These are phyloP conservation scores for Tachycineta bicolor DNA, from an alignment of 2,113 vertebrate genomes.

Conservation along the genomic window DNA sequence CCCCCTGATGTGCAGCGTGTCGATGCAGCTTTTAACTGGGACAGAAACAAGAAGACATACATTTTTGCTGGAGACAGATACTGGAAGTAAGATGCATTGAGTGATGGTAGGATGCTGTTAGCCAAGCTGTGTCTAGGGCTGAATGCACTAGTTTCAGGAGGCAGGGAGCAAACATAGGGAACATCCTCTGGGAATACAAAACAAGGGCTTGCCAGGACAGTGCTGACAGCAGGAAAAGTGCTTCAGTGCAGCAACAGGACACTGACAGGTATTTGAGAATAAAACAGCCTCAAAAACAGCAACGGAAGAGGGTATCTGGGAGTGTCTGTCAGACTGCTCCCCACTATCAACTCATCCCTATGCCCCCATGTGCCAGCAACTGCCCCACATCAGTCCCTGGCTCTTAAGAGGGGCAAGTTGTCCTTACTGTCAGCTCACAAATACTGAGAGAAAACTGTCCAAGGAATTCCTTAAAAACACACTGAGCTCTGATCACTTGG, in stretches of 20 bases:
- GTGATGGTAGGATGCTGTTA: not conserved
- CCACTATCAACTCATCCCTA: not conserved
- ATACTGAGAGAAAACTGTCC: not conserved
- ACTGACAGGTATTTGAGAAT: not conserved
- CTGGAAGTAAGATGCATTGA: conserved; percentile 85
- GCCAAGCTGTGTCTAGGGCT: not conserved
- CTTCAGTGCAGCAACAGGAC: not conserved
- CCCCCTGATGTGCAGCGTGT: conserved; percentile 84
- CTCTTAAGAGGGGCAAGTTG: not conserved
- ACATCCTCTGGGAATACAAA: not conserved
- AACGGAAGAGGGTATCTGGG: not conserved
- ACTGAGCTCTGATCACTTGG: not conserved
- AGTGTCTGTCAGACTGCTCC: not conserved
- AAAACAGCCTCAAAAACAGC: not conserved
- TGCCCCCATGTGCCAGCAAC: not conserved
- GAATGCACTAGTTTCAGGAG: not conserved
- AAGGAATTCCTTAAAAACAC: not conserved
- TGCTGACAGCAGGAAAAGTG: not conserved
- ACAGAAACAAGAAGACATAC: conserved; percentile 94
- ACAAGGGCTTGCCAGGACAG: not conserved
- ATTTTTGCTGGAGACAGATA: conserved; percentile 93
- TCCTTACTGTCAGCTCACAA: not conserved
- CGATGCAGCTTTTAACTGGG: conserved; percentile 92
- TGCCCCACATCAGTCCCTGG: not conserved
- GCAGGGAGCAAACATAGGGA: not conserved